Base-by-base conservation (phyloP, 2,888 invertebrate species). In the Scrobipalpa costella region DNA sequence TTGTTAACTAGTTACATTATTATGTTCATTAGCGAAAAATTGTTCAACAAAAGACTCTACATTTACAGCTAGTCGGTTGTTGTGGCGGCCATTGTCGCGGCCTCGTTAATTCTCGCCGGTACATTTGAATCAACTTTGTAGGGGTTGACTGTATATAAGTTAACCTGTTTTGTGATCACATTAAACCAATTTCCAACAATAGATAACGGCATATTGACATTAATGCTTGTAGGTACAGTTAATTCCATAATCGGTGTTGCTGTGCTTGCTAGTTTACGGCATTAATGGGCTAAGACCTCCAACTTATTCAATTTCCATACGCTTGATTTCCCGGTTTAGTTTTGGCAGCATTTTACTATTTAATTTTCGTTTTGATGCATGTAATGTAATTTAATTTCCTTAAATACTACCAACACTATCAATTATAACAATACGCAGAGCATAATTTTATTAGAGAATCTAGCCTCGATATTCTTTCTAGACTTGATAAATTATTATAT, bases 31-130 rank as follows among this genome's bases (percentile, higher is more conserved):
- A 61, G 61, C 61, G 61, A 61, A 64, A 47, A 58, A 58, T 17
- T 47, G 13, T 44, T 34, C 34, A 33, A 63, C 63, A 40, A 58
- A 62, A 33, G 52, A 52, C 8, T 49, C 33, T 63, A 40, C 33
- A 57, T 40, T 50, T 64, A 64, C 62, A 38, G 61, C 57, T 62
- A 64, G 17, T 33, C n/a, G 44, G 13, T 3, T 15, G 61, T 66
- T 62, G 63, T 63, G 64, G 61, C 60, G 66, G 52, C 57, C 55
- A 64, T 63, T 66, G 70, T 66, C 67, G 38, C 33, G 21, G 13
- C 36, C 61, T 61, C 61, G 33, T 60, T 60, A 60, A 9, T 17
- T 3, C 21, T 13, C 8, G 7, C 57, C 34, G 55, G 55, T 55
- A 21, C 21, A 21, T 19, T 21, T 21, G 55, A 7, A 27, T 34